Base-by-base conservation (phyloP, 2,113 vertebrate species). In the Ptilorrhoa leucosticta region DNA sequence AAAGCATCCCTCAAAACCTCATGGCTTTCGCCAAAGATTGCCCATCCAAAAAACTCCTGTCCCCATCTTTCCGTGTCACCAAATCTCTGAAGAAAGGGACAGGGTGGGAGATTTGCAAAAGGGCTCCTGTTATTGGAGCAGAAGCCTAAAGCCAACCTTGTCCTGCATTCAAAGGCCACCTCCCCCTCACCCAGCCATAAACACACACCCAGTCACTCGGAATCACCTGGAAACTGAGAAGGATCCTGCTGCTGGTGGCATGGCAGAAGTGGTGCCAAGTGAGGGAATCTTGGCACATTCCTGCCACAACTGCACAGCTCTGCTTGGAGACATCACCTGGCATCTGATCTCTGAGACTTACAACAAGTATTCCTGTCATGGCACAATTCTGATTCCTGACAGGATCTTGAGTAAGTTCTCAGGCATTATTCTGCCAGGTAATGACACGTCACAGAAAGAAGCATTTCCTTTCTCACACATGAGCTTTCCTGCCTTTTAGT, bases 271-370 rank as follows among this genome's bases (percentile, higher is more conserved):
- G 15, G 30, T 26, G 42, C 42, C 17, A 19, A 35, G 42, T 0
- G 0, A 1, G 3, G 39, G 14, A 39, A 31, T 27, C 24, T 18
- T 23, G 18, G 39, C 3, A 4, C 28, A 4, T 7, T 3, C 1
- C 56, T 50, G 39, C 13, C 66, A 72, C 72, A 72, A 19, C 42
- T 20, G 45, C 54, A 24, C 30, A 31, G 2, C 48, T 39, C 44
- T 63, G 60, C 56, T 24, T 10, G 0, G 1, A n/a, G 12, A 51
- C 26, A 28, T 40, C 60, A 23, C 0, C 0, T 8, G 17, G 35
- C 39, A 71, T 30, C 61, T 27, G 20, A 57, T 26, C 66, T 54
- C 37, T 42, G 31, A 13, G 40, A 19, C 20, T 22, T 35, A 16
- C 10, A 39, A 17, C 14, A 39, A 21, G 10, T 27, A 42, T 24